Conservation (phyloP, 2,888 invertebrate genomes). For the Lysandra bellargus region DNA sequence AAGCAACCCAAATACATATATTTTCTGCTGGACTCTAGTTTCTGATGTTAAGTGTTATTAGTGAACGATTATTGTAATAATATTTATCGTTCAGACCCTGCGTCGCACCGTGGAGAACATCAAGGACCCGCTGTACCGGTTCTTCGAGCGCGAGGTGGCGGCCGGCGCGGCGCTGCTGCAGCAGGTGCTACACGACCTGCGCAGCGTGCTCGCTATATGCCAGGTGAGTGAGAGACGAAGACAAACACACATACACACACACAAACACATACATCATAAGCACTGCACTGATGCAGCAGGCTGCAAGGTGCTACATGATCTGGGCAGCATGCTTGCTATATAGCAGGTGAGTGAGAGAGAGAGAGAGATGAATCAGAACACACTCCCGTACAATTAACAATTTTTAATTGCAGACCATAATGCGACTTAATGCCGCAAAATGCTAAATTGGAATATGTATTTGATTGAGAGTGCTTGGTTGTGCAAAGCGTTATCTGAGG, state of each 20-base stretch:
- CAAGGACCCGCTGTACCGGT: constrained; percentile 98
- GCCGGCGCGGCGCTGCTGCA: constrained; percentile 93
- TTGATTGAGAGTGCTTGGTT: too few relatives aligned
- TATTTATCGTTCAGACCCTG: constrained; percentile 78
- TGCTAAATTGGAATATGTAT: too few relatives aligned
- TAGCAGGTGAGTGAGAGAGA: constrained; percentile 84
- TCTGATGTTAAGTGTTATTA: too few relatives aligned
- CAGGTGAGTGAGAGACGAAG: constrained; percentile 75
- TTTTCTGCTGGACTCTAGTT: too few relatives aligned
- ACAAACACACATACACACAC: too few relatives aligned
- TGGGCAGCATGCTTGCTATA: constrained; percentile 93
- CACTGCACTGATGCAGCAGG: constrained; percentile 86
- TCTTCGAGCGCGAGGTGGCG: constrained; percentile 98
- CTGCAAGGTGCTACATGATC: constrained; percentile 88
- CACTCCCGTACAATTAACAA: too few relatives aligned
- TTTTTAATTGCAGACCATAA: too few relatives aligned
- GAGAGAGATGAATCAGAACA: too few relatives aligned
- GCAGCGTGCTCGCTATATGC: constrained; percentile 94
- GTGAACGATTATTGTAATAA: background rate
- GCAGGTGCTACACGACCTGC: constrained; percentile 94
- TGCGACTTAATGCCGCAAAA: too few relatives aligned
- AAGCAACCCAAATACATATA: too few relatives aligned
- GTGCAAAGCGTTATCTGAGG: too few relatives aligned
- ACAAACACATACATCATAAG: constrained; percentile 66
- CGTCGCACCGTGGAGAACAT: constrained; percentile 98